Evolutionary conservation across 2,113 vertebrate species (phyloP).

Genomic region (Centropristis striata): DNA sequence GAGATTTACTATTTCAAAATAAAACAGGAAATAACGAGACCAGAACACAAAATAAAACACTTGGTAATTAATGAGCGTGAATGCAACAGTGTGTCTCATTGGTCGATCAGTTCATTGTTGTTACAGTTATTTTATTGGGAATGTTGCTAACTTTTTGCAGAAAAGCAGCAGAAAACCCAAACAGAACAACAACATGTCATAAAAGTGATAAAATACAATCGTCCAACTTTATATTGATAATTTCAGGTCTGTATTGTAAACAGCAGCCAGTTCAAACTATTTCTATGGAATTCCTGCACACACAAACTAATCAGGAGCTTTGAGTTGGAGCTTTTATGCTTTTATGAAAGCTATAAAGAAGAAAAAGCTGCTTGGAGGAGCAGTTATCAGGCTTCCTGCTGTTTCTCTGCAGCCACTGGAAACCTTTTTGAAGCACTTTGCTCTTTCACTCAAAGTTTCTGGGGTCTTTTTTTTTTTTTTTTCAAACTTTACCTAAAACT

Average conservation of each 20-base stretch:
- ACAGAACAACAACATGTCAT: too few species aligned
- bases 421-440: conserved; percentile 9
- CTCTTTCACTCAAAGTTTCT: conserved; percentile 11
- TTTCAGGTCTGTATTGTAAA: background rate
- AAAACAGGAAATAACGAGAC: too few species aligned
- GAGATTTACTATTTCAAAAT: too few species aligned
- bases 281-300: background rate
- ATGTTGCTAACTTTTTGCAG: too few species aligned
- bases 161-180: too few species aligned
- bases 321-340: background rate
- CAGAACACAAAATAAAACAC: too few species aligned
- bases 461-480: background rate
- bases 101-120: too few species aligned
- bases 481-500: background rate
- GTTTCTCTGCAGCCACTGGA: background rate
- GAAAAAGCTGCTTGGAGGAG: background rate
- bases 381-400: background rate
- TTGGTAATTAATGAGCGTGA: too few species aligned
- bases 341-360: background rate
- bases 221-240: background rate
- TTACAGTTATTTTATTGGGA: too few species aligned
- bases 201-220: too few species aligned
- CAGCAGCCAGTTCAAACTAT: background rate
- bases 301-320: background rate
- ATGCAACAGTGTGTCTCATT: too few species aligned